Base-by-base conservation (phyloP, 2,888 invertebrate species). In the Osmoderma eremita region DNA sequence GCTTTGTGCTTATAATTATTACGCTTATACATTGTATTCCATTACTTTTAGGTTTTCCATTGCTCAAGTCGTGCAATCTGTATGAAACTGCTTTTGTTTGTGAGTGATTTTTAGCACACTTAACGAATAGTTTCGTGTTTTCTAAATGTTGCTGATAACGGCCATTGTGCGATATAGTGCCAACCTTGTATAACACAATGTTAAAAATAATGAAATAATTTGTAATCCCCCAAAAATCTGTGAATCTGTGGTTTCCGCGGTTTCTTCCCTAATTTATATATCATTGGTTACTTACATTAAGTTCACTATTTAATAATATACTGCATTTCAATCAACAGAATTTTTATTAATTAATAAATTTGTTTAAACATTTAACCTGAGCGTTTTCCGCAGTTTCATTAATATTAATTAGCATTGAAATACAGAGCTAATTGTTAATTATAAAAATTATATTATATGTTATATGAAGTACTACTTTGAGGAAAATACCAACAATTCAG, bases 21-120 rank as follows among this genome's bases (percentile, higher is more conserved):
- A 63, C 63, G 63, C 63, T 63, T 63, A 63, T 53, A 51, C 18
- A 42, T 63, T 51, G 17, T 63, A 63, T 63, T 63, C 63, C 63
- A 63, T 63, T 51, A 53, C 6, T 51, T 63, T 63, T 63, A 63
- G 51, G 63, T 63, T 48, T 18, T 39, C 22, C 41, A 42, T 51
- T 41, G 63, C 63, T 63, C 63, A 63, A 63, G 13, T n/a, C 24
- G 63, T 63, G 63, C 51, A 63, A 53, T 49, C 41, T 45, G 45
- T 41, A 39, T 41, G 24, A 51, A 42, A 20, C 38, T 51, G 51
- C 30, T 38, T 58, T 39, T 58, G 24, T 58, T 51, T 48, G 41
- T 38, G 24, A 62, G 22, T 42, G 15, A 30, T 54, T 36, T 30
- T 58, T 58, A 20, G 38, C 39, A 22, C 39, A 56, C n/a, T 18